Base-by-base conservation (phyloP, 2,888 invertebrate genomes). In the Onchidella celtica region DNA sequence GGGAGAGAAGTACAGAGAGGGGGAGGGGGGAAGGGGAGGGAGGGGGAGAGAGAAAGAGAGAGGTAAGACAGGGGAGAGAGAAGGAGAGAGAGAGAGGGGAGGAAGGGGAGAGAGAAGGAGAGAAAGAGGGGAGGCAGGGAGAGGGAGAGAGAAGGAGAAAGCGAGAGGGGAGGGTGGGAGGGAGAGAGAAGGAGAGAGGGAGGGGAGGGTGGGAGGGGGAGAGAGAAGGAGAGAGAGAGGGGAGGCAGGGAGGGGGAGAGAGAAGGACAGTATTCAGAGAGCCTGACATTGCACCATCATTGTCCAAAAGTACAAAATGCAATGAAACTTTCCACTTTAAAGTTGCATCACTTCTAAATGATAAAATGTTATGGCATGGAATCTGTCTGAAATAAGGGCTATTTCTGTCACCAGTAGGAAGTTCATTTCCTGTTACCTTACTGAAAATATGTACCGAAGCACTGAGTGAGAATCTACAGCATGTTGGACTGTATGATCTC, bases 111-210 rank as follows among this genome's bases (percentile, higher is more conserved):
- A 47, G 47, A 11, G 9, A 6, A 6, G 61, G n/a, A 61, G 61
- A 14, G n/a, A 6, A 14, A 38, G 36, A 34, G 36, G 69, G 36
- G 69, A 69, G 69, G 36, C 36, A 69, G 69, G 36, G 69, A 69
- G 69, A 69, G 69, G 36, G 69, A 69, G 69, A 69, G 69, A 69
- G 29, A 69, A 38, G 36, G 38, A 69, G 69, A 69, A 38, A 69
- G 36, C 4, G 69, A 36, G 36, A 36, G 69, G 17, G 47, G 17
- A 66, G 66, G 14, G 6, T 29, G 29, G 14, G 66, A 66, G 47
- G 17, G 47, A 47, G 47, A 47, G 47, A 47, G 47, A 47, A 17
- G 17, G 17, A 47, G 9, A 47, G 17, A 66, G 27, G 3, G 29
- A 3, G 29, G 2, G 29, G 27, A 27, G 65, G 36, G 32, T 17